These are phyloP conservation scores for Acleris emargana DNA, from an alignment of 2,888 invertebrate genomes.

Conservation along the genomic window DNA sequence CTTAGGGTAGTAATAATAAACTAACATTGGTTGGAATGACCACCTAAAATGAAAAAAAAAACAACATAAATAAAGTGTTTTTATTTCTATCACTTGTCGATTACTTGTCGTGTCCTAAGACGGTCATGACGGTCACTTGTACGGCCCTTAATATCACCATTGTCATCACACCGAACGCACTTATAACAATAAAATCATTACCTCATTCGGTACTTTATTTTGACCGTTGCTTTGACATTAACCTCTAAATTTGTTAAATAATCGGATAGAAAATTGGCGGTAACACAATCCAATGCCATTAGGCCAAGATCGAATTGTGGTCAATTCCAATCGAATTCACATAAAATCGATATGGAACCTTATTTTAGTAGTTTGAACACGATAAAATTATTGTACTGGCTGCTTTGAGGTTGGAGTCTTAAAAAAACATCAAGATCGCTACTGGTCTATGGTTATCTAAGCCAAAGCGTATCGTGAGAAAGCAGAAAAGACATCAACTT, in stretches of 20 bases:
- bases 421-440: not conserved
- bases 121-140: no score
- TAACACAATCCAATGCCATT: slow-evolving; percentile 26
- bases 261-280: slow-evolving; percentile 24
- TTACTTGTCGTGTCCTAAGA: no score
- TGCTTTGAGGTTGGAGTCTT: not conserved
- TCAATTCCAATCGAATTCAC: slow-evolving; percentile 16
- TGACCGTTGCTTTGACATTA: slow-evolving; percentile 10
- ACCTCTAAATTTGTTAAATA: slow-evolving; percentile 24
- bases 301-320: slow-evolving; percentile 31
- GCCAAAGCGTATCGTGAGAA: not conserved
- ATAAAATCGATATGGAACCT: not conserved
- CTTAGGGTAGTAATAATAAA: no score
- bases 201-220: not conserved
- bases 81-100: no score
- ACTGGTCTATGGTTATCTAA: slow-evolving; percentile 1
- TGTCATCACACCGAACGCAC: no score
- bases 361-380: slow-evolving; percentile 1
- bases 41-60: no score
- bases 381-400: not conserved
- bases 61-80: no score
- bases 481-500: not conserved
- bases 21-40: no score
- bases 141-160: no score
- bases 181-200: not conserved